These are phyloP conservation scores for Heliconius sara DNA, from an alignment of 2,888 invertebrate species.

Conservation along the genomic window DNA sequence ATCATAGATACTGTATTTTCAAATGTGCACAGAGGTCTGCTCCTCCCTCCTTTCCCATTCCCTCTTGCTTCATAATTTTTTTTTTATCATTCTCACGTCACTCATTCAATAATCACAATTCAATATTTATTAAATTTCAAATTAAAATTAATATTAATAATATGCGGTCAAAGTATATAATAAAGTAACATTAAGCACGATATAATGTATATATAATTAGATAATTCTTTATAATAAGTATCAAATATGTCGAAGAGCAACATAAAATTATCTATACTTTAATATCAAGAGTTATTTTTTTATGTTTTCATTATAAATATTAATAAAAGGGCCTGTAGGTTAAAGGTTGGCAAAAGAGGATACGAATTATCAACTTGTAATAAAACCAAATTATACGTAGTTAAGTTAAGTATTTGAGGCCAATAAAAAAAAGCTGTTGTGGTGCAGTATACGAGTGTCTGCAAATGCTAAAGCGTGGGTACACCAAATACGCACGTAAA, in stretches of 20 bases:
- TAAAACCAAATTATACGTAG: too few species aligned
- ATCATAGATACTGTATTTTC: too few species aligned
- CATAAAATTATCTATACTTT: background rate
- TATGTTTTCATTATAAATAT: background rate
- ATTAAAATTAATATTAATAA: slow-evolving; percentile 23
- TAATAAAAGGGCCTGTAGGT: background rate
- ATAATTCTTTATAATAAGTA: slow-evolving; percentile 24
- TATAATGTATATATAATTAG: slow-evolving; percentile 30
- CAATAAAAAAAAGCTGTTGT: too few species aligned
- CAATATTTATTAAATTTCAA: slow-evolving; percentile 20
- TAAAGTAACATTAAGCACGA: slow-evolving; percentile 7
- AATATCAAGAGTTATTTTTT: background rate
- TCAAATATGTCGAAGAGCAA: slow-evolving; percentile 1
- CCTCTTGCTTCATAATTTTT: too few species aligned
- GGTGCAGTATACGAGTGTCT: too few species aligned
- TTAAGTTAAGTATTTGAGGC: too few species aligned
- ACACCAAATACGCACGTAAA: too few species aligned
- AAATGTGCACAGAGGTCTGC: too few species aligned
- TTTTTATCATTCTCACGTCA: background rate
- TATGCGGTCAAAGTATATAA: slow-evolving; percentile 20
- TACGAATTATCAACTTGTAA: too few species aligned
- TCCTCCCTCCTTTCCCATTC: too few species aligned
- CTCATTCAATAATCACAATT: background rate
- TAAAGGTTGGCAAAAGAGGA: background rate
- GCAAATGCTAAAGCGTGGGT: too few species aligned